Evolutionary conservation across 2,888 invertebrate genomes (phyloP), one percentile per base, ranked within the genome.

Genomic region (Philonicus albiceps): DNA sequence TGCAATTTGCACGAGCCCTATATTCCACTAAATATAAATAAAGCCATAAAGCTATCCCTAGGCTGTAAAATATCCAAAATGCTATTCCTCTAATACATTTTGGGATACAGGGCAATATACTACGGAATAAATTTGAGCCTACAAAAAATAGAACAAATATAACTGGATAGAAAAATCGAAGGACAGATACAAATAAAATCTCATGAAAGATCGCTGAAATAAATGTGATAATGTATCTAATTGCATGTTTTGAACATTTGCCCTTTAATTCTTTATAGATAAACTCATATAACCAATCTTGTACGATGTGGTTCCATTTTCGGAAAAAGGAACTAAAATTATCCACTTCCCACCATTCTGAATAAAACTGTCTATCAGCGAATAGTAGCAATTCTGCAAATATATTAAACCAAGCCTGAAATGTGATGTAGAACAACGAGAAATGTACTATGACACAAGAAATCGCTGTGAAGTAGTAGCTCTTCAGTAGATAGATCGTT

Each of bases 321-420:
- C 95, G 96, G 16, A 97, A 94, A 91, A 96, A 98, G 92, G 95
- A 98, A 22, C 93, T 93, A 0, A 95, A 94, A 31, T 95, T 94
- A 0, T 95, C 95, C 1, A 95, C 94, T 87, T 96, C 97, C 98
- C 98, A 98, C 98, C 98, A 98, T 90, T 97, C 97, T 92, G 94
- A 94, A 90, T 97, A 95, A 93, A 96, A 95, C 93, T 95, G 93
- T 91, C 97, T 91, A 93, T 98, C 96, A 6, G 94, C 96, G 91
- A 98, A 98, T 87, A 93, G 94, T 87, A 98, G 91, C 92, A 98
- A 93, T 91, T 98, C 98, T 0, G 97, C 97, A 91, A 95, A 96
- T n/a, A 96, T 96, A 91, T 98, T 98, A 90, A 96, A 93, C 97
- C 97, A 97, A 2, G 96, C 95, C 90, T 98, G 98, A 3, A 98